Conservation (phyloP, 2,888 invertebrate species). For the Metopia argyrocephala region DNA sequence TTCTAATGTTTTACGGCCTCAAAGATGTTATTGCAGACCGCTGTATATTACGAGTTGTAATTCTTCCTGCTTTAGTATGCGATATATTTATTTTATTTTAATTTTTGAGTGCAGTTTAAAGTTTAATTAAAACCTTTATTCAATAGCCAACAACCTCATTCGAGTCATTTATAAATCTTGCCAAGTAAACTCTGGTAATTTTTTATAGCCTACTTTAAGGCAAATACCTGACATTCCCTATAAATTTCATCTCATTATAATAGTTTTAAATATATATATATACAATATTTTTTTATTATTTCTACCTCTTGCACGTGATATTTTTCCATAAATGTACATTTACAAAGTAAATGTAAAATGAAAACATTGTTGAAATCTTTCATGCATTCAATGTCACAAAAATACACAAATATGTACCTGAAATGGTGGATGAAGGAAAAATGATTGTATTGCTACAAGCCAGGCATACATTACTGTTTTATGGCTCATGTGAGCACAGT, state of each 20-base stretch:
- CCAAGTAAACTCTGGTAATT: not conserved
- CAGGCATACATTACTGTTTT: not conserved
- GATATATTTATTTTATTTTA: no score
- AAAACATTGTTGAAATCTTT: conserved; percentile 18
- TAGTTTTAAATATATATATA: no score
- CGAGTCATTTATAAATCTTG: not conserved
- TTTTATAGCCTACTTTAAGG: not conserved
- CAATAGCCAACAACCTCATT: not conserved
- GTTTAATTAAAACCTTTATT: no score
- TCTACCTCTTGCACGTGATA: not conserved
- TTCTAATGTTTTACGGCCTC: no score
- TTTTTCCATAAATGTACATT: not conserved
- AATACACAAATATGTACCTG: not conserved
- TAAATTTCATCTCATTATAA: not conserved
- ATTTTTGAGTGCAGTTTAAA: no score
- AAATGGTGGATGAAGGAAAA: no score
- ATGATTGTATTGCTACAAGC: not conserved
- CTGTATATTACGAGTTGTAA: no score
- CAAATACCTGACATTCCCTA: not conserved
- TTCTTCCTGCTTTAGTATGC: no score
- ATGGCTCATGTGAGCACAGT: not conserved
- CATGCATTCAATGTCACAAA: conserved; percentile 39
- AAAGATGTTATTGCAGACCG: no score
- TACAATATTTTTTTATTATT: not conserved
- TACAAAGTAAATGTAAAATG: not conserved